A percentile compares a stretch with the other conserved stretches of the same genome.
phyloP scores from a whole-genome alignment of 2,113 vertebrate genomes.

The Macrotus californicus region DNA sequence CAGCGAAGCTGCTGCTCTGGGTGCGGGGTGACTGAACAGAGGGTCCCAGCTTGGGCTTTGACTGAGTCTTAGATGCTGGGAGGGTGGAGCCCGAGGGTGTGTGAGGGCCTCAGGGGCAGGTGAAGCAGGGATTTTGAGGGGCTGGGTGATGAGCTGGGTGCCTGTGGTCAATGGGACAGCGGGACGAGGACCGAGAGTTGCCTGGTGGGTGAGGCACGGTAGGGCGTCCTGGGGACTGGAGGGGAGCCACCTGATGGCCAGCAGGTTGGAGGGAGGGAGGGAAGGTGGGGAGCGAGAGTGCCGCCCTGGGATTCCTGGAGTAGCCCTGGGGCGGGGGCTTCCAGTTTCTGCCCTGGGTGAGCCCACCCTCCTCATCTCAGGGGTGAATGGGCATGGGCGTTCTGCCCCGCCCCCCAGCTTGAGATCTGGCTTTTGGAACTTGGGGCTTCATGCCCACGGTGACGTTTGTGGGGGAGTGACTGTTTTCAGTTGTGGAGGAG shows the following conservation, averaged over 20 bases:
- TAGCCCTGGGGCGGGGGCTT: too few species aligned
- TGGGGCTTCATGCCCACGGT: not conserved
- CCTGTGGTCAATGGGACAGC: fast-evolving
- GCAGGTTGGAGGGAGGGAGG: not conserved
- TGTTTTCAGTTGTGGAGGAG: not conserved
- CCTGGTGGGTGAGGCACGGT: too few species aligned
- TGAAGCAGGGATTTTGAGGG: not conserved
- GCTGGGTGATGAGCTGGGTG: fast-evolving
- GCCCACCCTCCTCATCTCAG: not conserved
- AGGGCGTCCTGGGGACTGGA: not conserved
- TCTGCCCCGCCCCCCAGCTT: not conserved
- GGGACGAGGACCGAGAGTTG: fast-evolving
- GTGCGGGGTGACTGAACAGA: not conserved
- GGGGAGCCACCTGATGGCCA: fast-evolving
- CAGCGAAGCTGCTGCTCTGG: too few species aligned
- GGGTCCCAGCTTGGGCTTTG: too few species aligned
- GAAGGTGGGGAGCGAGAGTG: fast-evolving
- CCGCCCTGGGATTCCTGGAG: too few species aligned
- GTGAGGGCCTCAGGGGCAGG: not conserved
- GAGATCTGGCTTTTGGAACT: not conserved
- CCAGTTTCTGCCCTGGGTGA: not conserved
- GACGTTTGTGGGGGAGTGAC: not conserved
- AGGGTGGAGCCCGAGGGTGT: too few species aligned
- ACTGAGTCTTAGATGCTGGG: fast-evolving
- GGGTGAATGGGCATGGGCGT: too few species aligned